These are phyloP conservation scores for Sarcophilus harrisii DNA, from an alignment of 2,797 vertebrate species.

Conservation along the genomic window DNA sequence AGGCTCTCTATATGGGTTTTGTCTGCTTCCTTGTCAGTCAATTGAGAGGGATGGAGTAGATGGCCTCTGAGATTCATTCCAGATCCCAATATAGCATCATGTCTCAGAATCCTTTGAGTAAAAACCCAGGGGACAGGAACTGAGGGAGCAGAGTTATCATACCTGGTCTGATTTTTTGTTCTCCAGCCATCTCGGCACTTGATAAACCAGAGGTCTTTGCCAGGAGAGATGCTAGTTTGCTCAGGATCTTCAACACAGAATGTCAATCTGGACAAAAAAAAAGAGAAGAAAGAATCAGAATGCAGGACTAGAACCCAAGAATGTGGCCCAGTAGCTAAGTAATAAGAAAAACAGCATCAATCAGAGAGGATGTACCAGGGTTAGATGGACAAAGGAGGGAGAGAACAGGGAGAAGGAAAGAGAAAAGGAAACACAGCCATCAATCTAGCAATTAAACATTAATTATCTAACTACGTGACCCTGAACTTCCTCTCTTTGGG, in stretches of 20 bases:
- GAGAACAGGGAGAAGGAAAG: not conserved
- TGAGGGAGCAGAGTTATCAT: constrained; percentile 17
- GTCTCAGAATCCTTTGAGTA: not conserved
- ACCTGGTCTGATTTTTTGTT: constrained; percentile 91
- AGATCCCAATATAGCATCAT: not conserved
- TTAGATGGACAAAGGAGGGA: not conserved
- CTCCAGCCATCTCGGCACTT: constrained; percentile 95
- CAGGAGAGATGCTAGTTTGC: constrained; percentile 89
- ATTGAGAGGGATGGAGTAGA: not conserved
- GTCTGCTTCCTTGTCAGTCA: not conserved
- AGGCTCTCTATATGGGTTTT: not conserved
- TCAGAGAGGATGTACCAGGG: not conserved
- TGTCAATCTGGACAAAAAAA: constrained; percentile 86
- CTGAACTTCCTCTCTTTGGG: not conserved
- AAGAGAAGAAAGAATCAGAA: constrained; percentile 16
- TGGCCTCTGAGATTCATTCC: not conserved
- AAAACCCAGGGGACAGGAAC: not conserved
- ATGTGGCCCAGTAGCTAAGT: not conserved
- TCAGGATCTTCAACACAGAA: constrained; percentile 91
- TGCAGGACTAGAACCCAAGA: constrained; percentile 7
- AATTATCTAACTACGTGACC: not conserved
- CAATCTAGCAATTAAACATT: not conserved
- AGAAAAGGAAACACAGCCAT: not conserved
- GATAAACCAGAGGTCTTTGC: constrained; percentile 89
- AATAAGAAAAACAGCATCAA: not conserved